These are phyloP conservation scores for Mylabris sibirica DNA, from an alignment of 2,888 invertebrate genomes.

Conservation along the genomic window DNA sequence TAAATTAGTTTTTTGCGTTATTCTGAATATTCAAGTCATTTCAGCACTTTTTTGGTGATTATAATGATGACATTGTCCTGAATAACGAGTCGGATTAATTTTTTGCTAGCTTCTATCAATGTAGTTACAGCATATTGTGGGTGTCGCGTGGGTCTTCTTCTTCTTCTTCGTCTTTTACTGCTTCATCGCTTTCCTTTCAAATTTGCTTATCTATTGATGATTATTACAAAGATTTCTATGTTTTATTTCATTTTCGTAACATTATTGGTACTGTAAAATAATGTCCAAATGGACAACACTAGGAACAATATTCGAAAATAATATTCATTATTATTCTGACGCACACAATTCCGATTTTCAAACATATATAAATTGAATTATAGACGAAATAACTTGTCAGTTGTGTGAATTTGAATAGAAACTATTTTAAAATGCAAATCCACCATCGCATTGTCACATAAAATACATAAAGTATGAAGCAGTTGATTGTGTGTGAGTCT, in stretches of 20 bases:
- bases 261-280: neutral
- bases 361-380: conserved; percentile 48
- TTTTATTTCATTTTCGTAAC: too few relatives aligned
- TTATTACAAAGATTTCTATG: too few relatives aligned
- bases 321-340: conserved; percentile 42
- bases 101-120: too few relatives aligned
- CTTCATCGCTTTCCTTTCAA: too few relatives aligned
- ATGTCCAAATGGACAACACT: neutral
- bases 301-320: neutral
- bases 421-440: conserved; percentile 49
- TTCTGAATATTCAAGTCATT: neutral
- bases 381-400: conserved; percentile 45
- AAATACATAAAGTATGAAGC: conserved; percentile 43
- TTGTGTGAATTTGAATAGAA: conserved; percentile 46
- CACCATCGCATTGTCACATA: conserved; percentile 41
- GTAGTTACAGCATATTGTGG: neutral
- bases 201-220: neutral
- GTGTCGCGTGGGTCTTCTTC: neutral
- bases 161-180: too few relatives aligned
- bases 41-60: neutral
- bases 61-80: neutral
- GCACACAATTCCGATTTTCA: conserved; percentile 45
- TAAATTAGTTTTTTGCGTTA: neutral
- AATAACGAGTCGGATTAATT: neutral
- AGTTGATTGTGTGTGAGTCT: conserved; percentile 31